Evolutionary conservation across 2,113 vertebrate species (phyloP), one percentile per base, ranked within the genome.

Genomic region (Tachysurus vachellii): DNA sequence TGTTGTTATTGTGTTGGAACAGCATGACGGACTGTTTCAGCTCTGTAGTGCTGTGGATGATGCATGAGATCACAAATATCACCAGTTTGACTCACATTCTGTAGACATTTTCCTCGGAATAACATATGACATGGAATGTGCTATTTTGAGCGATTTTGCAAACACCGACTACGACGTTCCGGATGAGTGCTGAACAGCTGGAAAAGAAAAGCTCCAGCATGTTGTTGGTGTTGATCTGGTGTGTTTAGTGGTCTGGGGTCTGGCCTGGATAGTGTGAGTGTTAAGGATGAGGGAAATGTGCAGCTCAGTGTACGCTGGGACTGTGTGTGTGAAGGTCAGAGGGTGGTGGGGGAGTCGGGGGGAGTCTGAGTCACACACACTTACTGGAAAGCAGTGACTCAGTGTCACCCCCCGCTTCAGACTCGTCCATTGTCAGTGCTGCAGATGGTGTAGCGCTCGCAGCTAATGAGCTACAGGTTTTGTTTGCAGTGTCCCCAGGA

Each of bases 351-450:
- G 21, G 31, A 36, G 28, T 11, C 77, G 21, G 79, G 31, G 31
- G 87, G 87, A 61, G 85, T 66, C 82, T 90, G 85, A 90, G 86
- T 90, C 89, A 88, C 70, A 85, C 59, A 75, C 76, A 50, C 82
- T 91, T 91, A 91, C 90, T 91, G 90, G 88, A 91, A 91, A 89
- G 87, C 84, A 54, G 70, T 91, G 90, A 91, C 84, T 91, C 88
- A 91, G 84, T 79, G 76, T 82, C 79, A 84, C 90, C 88, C 89
- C 86, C 14, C 83, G 64, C 82, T 86, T n/a, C 80, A 83, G 79
- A 59, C 56, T 23, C 12, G n/a, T 77, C 88, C 71, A 85, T 89
- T 89, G 84, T 89, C n/a, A 57, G 56, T 16, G 50, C 79, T 66
- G 88, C 88, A 88, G 85, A 89, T 89, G 90, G 80, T 87, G 70